A percentile compares a stretch with the other conserved stretches of the same genome.
These are phyloP conservation scores for Conopomorpha cramerella DNA, from an alignment of 1,140 invertebrate genomes.

Conservation along the genomic window DNA sequence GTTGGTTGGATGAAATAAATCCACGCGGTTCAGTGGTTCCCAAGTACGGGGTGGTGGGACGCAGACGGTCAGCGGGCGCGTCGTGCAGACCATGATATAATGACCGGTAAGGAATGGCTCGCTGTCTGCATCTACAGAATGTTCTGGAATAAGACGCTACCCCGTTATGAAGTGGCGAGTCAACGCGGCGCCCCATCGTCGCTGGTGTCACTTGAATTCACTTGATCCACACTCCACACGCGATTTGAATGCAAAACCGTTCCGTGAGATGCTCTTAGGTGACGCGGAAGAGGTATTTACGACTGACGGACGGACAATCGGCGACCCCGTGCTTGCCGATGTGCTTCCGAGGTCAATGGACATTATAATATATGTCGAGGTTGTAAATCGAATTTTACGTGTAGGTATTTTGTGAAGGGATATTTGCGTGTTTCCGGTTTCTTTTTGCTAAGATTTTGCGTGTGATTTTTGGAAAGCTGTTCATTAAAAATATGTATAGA, in stretches of 20 bases:
- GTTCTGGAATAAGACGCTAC: constrained; percentile 14
- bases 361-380: no score
- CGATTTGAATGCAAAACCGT: constrained; percentile 26
- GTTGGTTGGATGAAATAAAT: constrained; percentile 23
- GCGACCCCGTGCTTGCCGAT: no score
- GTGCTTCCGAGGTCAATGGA: no score
- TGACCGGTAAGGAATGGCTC: constrained; percentile 15
- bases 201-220: constrained; percentile 20
- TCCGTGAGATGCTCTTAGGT: constrained; percentile 16
- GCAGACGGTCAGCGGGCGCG: constrained; percentile 15
- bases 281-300: constrained; percentile 46
- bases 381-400: no score
- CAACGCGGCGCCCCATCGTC: constrained; percentile 9
- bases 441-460: no score
- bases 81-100: constrained; percentile 20
- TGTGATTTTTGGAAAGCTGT: no score
- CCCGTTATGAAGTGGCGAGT: no score
- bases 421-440: no score
- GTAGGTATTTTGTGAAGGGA: no score
- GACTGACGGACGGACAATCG: no score
- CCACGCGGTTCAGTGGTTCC: constrained; percentile 15
- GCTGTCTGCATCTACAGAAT: constrained; percentile 13
- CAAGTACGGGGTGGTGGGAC: constrained; percentile 16
- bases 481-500: no score
- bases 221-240: constrained; percentile 17